Conservation (phyloP, 1,140 invertebrate genomes). For the Drosophila pachea region DNA sequence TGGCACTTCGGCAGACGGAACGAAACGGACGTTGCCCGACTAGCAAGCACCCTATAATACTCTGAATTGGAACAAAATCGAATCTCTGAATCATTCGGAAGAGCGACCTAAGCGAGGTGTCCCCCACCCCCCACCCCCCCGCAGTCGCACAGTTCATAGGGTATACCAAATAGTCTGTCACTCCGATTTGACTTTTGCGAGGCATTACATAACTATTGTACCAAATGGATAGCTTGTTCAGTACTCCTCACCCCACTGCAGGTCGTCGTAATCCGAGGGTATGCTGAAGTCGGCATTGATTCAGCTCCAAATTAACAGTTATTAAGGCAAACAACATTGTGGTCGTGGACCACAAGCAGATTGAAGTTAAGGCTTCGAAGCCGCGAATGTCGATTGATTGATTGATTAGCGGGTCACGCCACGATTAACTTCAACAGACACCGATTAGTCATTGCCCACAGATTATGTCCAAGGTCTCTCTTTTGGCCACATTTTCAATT, state of each 20-base stretch:
- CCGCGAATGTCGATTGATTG: neutral
- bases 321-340: constrained; percentile 33
- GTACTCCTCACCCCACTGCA: neutral
- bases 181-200: too few relatives aligned
- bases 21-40: neutral
- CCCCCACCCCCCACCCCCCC: too few relatives aligned
- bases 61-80: neutral
- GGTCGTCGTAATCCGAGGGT: neutral
- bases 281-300: constrained; percentile 36
- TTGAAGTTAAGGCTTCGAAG: too few relatives aligned
- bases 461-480: too few relatives aligned
- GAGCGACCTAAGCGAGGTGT: neutral
- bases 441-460: constrained; percentile 10
- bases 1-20: neutral
- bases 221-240: too few relatives aligned
- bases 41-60: neutral
- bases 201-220: too few relatives aligned
- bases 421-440: neutral
- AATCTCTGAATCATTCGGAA: neutral
- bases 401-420: constrained; percentile 7
- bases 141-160: too few relatives aligned
- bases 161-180: too few relatives aligned
- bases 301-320: constrained; percentile 53
- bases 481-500: too few relatives aligned
- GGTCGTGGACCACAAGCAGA: neutral